phyloP scores from a whole-genome alignment of 2,113 vertebrate species.

The Urocitellus parryii region DNA sequence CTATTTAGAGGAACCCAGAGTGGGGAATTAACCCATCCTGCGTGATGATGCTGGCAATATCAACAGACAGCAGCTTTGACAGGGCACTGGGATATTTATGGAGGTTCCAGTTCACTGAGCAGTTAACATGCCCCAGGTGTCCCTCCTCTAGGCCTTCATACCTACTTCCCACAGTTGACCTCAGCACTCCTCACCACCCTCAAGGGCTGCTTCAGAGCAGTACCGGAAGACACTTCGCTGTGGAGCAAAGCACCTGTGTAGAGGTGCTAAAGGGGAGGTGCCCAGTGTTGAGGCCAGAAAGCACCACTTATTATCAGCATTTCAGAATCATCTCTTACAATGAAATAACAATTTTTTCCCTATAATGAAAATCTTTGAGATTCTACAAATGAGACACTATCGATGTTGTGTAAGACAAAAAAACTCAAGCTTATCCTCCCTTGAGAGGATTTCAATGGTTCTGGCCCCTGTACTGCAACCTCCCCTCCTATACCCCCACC shows the following conservation, averaged over 20 bases:
- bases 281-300: neutral
- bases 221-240: neutral
- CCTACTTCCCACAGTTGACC: too few relatives aligned
- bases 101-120: neutral
- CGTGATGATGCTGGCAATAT: rapidly evolving
- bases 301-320: neutral
- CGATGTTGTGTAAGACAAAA: neutral
- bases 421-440: neutral
- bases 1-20: neutral
- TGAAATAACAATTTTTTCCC: neutral
- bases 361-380: neutral
- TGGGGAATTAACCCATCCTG: neutral
- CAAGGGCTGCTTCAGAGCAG: neutral
- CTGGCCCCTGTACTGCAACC: neutral
- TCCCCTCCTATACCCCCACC: neutral
- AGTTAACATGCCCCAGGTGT: rapidly evolving
- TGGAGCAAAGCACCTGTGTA: neutral
- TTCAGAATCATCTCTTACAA: neutral
- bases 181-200: neutral
- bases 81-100: neutral
- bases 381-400: neutral
- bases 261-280: neutral
- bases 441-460: neutral
- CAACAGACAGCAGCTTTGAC: rapidly evolving
- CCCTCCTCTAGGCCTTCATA: neutral